Percentiles rank a stretch among this genome's conserved stretches.
Conservation (phyloP, 2,113 vertebrate genomes). For the Phasianus colchicus region DNA sequence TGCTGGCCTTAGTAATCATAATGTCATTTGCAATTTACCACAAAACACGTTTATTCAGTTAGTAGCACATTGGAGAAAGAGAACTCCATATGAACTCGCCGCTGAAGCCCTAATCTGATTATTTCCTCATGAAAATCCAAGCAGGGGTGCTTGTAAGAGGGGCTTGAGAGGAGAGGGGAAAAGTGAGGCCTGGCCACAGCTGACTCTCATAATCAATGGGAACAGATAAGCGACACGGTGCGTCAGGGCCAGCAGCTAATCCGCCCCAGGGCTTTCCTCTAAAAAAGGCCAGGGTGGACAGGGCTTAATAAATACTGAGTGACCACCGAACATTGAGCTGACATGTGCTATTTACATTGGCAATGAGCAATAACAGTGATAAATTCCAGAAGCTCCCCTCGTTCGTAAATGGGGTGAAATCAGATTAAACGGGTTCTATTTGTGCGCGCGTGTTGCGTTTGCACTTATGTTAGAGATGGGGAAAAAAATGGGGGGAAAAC, state of each 20-base stretch:
- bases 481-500: neutral
- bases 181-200: constrained; percentile 77
- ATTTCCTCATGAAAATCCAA: constrained; percentile 90
- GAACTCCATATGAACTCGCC: constrained; percentile 87
- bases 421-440: constrained; percentile 56
- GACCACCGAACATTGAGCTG: constrained; percentile 76
- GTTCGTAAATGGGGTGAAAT: constrained; percentile 42
- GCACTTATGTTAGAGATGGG: fast-evolving
- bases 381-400: constrained; percentile 74
- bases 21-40: constrained; percentile 88
- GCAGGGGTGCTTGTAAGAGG: constrained; percentile 85
- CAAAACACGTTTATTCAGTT: constrained; percentile 88
- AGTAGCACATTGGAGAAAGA: constrained; percentile 85
- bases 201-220: constrained; percentile 84
- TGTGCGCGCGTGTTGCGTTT: neutral
- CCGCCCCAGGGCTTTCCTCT: constrained; percentile 73
- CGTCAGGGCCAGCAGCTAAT: constrained; percentile 74
- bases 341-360: constrained; percentile 72
- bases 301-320: constrained; percentile 82
- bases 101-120: constrained; percentile 88
- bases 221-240: constrained; percentile 77
- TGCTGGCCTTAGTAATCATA: constrained; percentile 86
- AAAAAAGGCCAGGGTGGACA: constrained; percentile 81
- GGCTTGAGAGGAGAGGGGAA: constrained; percentile 69
- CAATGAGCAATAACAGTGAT: constrained; percentile 68